A percentile compares a stretch with the other conserved stretches of the same genome.
phyloP scores from a whole-genome alignment of 2,113 vertebrate genomes.

The Craseonycteris thonglongyai region DNA sequence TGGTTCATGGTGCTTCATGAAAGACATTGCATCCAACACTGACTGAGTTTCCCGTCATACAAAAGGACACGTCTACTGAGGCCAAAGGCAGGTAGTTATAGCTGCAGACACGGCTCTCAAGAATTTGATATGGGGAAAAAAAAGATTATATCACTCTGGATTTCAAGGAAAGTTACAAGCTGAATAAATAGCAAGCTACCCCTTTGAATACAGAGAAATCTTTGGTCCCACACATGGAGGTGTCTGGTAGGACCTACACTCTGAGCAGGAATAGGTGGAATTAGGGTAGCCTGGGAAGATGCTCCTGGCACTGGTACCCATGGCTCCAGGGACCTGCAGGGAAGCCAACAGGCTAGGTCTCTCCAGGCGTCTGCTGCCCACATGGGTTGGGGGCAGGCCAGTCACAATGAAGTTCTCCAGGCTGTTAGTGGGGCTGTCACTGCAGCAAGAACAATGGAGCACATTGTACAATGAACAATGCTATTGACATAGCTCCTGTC shows the following conservation, averaged over 20 bases:
- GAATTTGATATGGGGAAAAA: not conserved
- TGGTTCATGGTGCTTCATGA: fast-evolving
- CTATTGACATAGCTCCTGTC: too few species aligned
- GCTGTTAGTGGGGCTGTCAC: not conserved
- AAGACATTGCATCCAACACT: not conserved
- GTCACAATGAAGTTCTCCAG: not conserved
- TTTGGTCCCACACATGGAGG: not conserved
- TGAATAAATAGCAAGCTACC: not conserved
- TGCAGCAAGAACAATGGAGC: fast-evolving
- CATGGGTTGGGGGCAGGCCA: not conserved
- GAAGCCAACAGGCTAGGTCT: too few species aligned
- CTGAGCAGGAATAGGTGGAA: not conserved
- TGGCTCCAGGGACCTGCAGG: fast-evolving
- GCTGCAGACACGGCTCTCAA: not conserved
- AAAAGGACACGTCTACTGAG: too few species aligned
- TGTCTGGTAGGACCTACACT: not conserved
- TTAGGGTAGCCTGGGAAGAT: not conserved
- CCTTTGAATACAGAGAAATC: not conserved
- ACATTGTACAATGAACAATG: not conserved
- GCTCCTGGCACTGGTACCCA: not conserved
- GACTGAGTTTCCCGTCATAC: not conserved
- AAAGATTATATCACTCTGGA: not conserved
- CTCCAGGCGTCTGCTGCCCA: not conserved
- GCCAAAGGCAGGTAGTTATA: not conserved
- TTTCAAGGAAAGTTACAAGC: not conserved